phyloP scores from a whole-genome alignment of 2,888 invertebrate species.

The Cancer borealis region DNA sequence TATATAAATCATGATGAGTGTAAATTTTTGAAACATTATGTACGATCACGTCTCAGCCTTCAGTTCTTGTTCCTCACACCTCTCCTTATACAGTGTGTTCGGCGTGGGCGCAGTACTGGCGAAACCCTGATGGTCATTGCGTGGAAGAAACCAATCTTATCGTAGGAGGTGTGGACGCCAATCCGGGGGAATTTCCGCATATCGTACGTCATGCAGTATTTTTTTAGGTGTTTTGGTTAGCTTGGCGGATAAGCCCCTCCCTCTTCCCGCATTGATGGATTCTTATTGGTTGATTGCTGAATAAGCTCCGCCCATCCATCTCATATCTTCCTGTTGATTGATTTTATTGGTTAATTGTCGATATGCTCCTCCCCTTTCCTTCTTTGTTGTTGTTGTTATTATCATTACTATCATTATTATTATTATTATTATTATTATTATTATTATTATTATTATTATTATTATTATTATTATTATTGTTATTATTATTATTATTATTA shows the following conservation, averaged over 20 bases:
- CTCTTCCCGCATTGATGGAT: not conserved
- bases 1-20: too few species aligned
- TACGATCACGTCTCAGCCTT: not conserved
- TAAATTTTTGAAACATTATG: not conserved
- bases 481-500: not conserved
- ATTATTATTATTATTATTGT: not conserved
- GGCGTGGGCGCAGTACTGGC: not conserved
- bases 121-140: not conserved
- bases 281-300: not conserved
- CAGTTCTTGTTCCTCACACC: not conserved
- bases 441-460: not conserved
- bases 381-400: too few species aligned
- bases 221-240: not conserved
- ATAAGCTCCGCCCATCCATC: too few species aligned
- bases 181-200: conserved; percentile 42
- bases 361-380: too few species aligned
- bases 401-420: not conserved
- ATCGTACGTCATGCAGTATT: not conserved
- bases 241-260: not conserved
- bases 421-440: not conserved
- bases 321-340: too few species aligned
- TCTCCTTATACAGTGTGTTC: conserved; percentile 18
- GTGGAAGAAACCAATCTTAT: not conserved
- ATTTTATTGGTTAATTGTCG: too few species aligned
- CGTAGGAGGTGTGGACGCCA: not conserved